Evolutionary conservation across 2,797 vertebrate species (phyloP), one percentile per base, ranked within the genome.

Genomic region (Chelon labrosus): DNA sequence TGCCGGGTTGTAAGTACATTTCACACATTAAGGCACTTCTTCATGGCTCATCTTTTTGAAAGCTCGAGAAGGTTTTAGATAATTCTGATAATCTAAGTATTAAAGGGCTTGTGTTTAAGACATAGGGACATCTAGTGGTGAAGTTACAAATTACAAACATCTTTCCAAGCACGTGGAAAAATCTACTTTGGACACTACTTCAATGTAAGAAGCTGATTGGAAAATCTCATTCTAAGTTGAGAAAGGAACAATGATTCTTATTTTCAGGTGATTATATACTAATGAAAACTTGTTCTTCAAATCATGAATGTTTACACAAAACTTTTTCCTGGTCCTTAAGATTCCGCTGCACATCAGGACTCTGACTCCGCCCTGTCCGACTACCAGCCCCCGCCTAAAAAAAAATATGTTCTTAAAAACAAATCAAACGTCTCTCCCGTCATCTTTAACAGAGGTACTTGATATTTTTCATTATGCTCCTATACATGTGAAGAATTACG

Each of bases 331-430:
- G 20, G 1, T 76, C 16, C 79, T 74, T 2, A 55, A 85, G 83
- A 84, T 19, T 49, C 80, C 12, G 31, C 27, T 53, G 1, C 31
- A 44, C 75, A 69, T 77, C 78, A 0, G 7, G 31, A 35, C 31
- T 79, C 83, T 1, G 93, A 94, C 46, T 89, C 85, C 0, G 11
- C 83, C 0, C 10, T 79, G 31, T 91, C 91, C 0, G 93, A 95
- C 64, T 91, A 86, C 78, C 94, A 94, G 62, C 95, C 94, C 7
- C 94, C 94, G 16, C 64, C 89, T 20, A 96, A 96, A 74, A 94
- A 77, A 79, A 96, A 94, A 83, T 90, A 90, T 53, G 56, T 90
- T 39, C 31, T 73, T 0, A 95, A 90, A 80, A 85, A 44, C 42
- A 93, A 88, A 69, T 44, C 63, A 2, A 50, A 35, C 10, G 12